Percentiles rank a stretch among this genome's conserved stretches.
Conservation (phyloP, 1,140 invertebrate genomes). For the Psix sp. region DNA sequence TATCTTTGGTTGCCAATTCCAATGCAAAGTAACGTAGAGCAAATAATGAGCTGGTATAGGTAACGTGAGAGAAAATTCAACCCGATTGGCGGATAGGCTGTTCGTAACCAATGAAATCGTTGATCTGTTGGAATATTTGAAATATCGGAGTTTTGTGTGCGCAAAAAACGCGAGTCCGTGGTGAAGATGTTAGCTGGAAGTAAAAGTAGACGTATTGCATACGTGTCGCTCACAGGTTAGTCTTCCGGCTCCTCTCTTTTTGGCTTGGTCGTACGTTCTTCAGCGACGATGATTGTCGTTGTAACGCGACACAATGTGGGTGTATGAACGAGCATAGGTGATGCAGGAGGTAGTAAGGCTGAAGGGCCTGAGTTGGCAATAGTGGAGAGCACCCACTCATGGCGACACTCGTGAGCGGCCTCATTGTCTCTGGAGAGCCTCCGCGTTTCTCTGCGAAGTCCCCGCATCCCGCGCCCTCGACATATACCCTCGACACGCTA, state of each 20-base stretch:
- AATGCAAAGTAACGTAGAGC: too few species aligned
- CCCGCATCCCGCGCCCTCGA: conserved; percentile 22
- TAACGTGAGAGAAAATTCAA: too few species aligned
- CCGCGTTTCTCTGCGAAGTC: conserved; percentile 63
- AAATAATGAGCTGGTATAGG: too few species aligned
- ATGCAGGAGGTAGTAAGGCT: conserved; percentile 66
- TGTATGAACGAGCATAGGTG: conserved; percentile 62
- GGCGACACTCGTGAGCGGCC: conserved; percentile 76
- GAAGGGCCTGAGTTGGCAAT: conserved; percentile 77
- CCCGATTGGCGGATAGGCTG: too few species aligned
- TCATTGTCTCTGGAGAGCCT: conserved; percentile 76
- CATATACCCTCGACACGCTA: conserved; percentile 21
- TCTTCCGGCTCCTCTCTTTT: conserved; percentile 48
- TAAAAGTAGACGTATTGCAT: conserved; percentile 38
- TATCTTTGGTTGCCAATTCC: too few species aligned
- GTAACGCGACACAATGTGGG: conserved; percentile 60
- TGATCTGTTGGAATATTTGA: conserved; percentile 6
- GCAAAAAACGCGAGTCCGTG: conserved; percentile 4
- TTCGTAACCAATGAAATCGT: too few species aligned
- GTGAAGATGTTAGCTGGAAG: conserved; percentile 21
- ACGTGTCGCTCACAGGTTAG: conserved; percentile 51
- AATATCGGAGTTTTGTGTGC: conserved; percentile 35
- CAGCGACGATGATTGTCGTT: conserved; percentile 50
- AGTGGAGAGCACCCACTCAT: conserved; percentile 76
- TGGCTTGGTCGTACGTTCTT: conserved; percentile 49